Evolutionary conservation across 2,888 invertebrate genomes (phyloP).

Genomic region (Leptopilina drosophilae): DNA sequence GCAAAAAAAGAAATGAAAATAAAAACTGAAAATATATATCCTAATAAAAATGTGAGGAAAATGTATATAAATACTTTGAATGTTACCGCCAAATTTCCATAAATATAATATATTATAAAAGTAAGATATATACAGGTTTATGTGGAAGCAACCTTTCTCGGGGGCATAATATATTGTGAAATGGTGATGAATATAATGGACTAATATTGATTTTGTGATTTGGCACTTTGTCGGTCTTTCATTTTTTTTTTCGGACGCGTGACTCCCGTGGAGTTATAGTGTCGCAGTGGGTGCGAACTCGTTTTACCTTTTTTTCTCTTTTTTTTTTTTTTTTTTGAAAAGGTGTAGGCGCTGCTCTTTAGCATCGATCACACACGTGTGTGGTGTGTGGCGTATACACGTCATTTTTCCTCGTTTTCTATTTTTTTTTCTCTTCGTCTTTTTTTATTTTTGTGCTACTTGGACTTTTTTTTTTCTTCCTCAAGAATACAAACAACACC

Average conservation of each 20-base stretch:
- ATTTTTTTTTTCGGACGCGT: not conserved
- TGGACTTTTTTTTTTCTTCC: not conserved
- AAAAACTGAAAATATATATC: no score
- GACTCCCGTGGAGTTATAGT: slow-evolving; percentile 35
- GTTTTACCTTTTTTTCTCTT: slow-evolving; percentile 16
- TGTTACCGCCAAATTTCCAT: no score
- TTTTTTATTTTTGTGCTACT: no score
- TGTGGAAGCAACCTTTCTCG: no score
- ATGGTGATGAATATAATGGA: not conserved
- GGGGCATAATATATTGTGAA: slow-evolving; percentile 1
- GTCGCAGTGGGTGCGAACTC: slow-evolving; percentile 41
- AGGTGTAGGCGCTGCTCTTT: slow-evolving; percentile 39
- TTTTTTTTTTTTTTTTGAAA: slow-evolving; percentile 26
- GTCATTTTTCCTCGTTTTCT: slow-evolving; percentile 16
- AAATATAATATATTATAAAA: no score
- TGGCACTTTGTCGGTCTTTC: slow-evolving; percentile 29
- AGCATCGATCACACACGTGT: slow-evolving; percentile 40
- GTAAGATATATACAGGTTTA: no score
- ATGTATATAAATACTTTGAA: no score
- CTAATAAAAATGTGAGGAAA: no score
- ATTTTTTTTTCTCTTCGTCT: no score
- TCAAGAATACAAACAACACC: slow-evolving; percentile 27
- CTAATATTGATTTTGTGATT: slow-evolving; percentile 36
- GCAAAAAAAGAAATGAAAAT: no score
- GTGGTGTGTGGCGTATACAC: slow-evolving; percentile 5